Conservation (phyloP, 2,113 vertebrate species). For the Gymnorhina tibicen region DNA sequence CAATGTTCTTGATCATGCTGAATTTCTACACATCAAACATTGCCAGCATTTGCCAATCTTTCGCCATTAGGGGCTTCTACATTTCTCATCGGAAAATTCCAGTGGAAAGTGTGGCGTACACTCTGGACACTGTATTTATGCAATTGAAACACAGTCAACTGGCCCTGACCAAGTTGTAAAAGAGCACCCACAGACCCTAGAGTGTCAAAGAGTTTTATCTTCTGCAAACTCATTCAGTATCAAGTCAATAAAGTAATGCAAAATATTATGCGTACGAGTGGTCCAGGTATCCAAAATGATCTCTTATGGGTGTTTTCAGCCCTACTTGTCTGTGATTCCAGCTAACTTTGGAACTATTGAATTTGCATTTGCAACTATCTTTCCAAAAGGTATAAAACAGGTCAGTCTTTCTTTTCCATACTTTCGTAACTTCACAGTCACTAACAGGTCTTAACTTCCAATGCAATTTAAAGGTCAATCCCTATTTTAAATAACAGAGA, state of each 20-base stretch:
- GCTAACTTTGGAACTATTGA: background rate
- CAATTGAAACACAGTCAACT: background rate
- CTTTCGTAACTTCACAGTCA: background rate
- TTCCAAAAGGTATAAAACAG: background rate
- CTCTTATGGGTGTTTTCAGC: background rate
- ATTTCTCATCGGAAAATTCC: background rate
- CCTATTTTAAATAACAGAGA: background rate
- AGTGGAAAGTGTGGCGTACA: fast-evolving
- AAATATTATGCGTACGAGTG: background rate
- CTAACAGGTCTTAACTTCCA: background rate
- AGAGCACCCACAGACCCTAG: background rate
- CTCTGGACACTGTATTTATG: background rate
- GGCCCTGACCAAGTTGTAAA: background rate
- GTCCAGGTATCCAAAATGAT: background rate
- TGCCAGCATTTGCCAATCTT: background rate
- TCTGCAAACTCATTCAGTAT: background rate
- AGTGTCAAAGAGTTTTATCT: background rate
- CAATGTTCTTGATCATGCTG: background rate
- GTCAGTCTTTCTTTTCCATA: background rate
- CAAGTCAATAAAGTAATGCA: background rate
- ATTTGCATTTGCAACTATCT: background rate
- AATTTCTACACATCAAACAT: background rate
- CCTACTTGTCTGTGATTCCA: background rate
- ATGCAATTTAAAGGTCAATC: background rate
- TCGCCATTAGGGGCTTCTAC: background rate